Evolutionary conservation across 1,140 invertebrate genomes (phyloP), one percentile per base, ranked within the genome.

Genomic region (Bursaphelenchus mucronatus): DNA sequence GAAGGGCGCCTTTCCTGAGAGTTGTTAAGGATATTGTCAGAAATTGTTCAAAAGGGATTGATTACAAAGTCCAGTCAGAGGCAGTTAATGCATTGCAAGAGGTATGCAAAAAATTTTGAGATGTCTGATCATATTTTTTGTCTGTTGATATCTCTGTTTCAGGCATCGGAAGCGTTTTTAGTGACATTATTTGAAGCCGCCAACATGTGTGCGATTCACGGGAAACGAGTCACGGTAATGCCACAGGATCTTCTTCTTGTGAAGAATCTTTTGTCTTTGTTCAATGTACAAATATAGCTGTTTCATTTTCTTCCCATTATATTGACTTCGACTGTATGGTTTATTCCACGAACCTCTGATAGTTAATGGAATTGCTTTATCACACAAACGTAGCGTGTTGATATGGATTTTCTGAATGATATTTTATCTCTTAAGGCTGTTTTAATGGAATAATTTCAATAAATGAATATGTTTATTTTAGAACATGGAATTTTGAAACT

Each of bases 151-250:
- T 3, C 8, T 10, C 13, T 41, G 3, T 58, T 71, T 47, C 17
- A 71, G 69, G 70, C 69, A 30, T 47, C 68, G 13, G 69, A 71
- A 30, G 64, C 69, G 8, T 72, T 72, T 21, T 21, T 71, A 11
- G 41, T 57, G 2, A 61, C 40, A 45, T 41, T 71, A 9, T 71
- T 69, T 57, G 69, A 71, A 17, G 62, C 57, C 5, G 47, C 64
- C 6, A 68, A 68, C 44, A 11, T 73, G 45, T 70, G 68, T 54
- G 69, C 69, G 6, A 57, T 71, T 3, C 69, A 71, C 45, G 69
- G 49, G 3, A 41, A 55, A 17, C 63, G 69, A n/a, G 69, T 73
- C 2, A 71, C 69, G 10, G 47, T 71, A 5, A 71, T 73, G 66
- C 69, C 69, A 8, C n/a, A 44, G 10, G 69, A 71, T 52, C 56